Evolutionary conservation across 1,140 invertebrate genomes (phyloP), one percentile per base, ranked within the genome.

Genomic region (Bombus waltoni): DNA sequence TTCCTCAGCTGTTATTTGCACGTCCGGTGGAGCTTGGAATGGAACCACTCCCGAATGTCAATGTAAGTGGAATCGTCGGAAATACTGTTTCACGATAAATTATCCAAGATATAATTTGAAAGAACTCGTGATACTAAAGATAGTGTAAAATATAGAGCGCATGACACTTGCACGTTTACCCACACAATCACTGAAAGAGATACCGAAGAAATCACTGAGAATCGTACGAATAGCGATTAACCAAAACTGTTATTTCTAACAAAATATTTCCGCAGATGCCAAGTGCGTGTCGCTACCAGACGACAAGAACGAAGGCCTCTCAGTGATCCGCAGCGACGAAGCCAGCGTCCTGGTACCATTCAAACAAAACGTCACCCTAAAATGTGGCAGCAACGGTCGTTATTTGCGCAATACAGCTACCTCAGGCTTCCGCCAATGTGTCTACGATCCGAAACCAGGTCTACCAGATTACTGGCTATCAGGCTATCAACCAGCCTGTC

Each of bases 401-500:
- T 97, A 97, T 68, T 93, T 98, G 13, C 95, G 98, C 81, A 97
- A 97, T 88, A 98, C 98, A 25, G 96, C 97, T 5, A 97, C 98
- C 18, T 97, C 98, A 3, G 95, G 96, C 22, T 98, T 99, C 94
- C 96, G 99, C 82, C 98, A 99, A 93, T 99, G 99, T 95, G 98
- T 99, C 40, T 99, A 99, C 93, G 98, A 99, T 96, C 98, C 98
- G 0, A 98, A 98, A 95, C 97, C 97, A 44, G 98, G 98, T 92
- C 96, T 98, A 79, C 97, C 98, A 6, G 97, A 98, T 91, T 99
- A 99, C 92, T 99, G 98, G 98, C 94, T 99, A 0, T 98, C 98
- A 71, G 98, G 98, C 62, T 95, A 96, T 40, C 96, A 97, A 89
- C 98, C 98, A 8, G 96, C 97, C 66, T 99, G 98, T 94, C 98